Percentiles rank a stretch among this genome's conserved stretches.
phyloP scores from a whole-genome alignment of 2,113 vertebrate species.

The Alces alces region DNA sequence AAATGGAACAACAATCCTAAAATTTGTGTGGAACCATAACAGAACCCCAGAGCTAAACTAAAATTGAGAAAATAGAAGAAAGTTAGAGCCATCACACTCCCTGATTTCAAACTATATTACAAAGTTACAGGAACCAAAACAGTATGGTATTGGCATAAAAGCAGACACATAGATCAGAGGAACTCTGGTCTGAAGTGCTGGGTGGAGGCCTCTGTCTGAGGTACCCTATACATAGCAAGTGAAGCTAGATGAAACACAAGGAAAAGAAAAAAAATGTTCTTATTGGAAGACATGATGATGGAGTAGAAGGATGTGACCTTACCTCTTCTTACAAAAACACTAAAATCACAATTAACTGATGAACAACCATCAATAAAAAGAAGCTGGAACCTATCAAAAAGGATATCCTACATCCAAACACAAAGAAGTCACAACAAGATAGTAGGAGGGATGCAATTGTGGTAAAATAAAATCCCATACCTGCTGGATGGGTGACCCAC shows the following conservation, averaged over 20 bases:
- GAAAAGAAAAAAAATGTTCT: not conserved
- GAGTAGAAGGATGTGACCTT: not conserved
- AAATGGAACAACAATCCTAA: not conserved
- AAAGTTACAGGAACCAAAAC: not conserved
- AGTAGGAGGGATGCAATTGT: not conserved
- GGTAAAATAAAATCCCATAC: not conserved
- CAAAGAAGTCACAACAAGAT: not conserved
- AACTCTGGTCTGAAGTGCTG: not conserved
- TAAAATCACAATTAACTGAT: not conserved
- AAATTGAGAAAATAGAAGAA: not conserved
- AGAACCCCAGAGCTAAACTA: not conserved
- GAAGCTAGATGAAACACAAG: not conserved
- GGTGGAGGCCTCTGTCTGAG: not conserved
- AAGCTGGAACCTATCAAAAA: not conserved
- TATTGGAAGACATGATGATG: not conserved
- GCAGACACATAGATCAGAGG: not conserved
- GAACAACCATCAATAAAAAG: not conserved
- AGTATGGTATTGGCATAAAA: not conserved
- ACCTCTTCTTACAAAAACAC: not conserved
- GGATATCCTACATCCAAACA: not conserved
- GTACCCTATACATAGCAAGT: not conserved
- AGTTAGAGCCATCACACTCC: not conserved
- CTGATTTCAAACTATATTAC: not conserved
- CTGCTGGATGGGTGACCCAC: not conserved
- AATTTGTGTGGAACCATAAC: not conserved